Base-by-base conservation (phyloP, 1,140 invertebrate species). In the Drosophila tristis region DNA sequence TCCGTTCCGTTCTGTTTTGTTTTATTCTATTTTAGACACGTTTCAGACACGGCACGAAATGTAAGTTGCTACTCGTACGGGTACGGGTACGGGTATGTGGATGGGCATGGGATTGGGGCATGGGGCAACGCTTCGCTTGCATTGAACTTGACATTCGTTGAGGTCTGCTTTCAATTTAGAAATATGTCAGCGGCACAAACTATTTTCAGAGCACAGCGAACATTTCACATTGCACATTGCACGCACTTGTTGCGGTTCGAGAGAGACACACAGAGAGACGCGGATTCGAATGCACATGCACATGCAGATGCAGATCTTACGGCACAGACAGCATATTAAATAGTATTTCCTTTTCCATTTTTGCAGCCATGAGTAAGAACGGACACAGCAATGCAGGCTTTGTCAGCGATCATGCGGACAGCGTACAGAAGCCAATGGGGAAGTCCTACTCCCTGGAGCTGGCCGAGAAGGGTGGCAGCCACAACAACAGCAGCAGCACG, bases 371-470 rank as follows among this genome's bases (percentile, higher is more conserved):
- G 90, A 91, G 70, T 74, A 90, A 86, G 75, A 92, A 91, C 89
- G 91, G 91, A 16, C 90, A 91, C 70, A 90, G 42, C 60, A 92
- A 92, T 85, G 59, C 90, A 13, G 91, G 74, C 42, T 92, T 79
- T 59, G 78, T 91, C 66, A 66, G 62, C 66, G 90, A 91, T 57
- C 74, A 74, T 76, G 71, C 81, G 56, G 90, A 90, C 74, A 87
- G 76, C 31, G 43, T 64, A 16, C 77, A 79, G 43, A 80, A 86
- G 47, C 56, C 73, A 48, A 62, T 54, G 20, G 45, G 62, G 43
- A 73, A 79, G 20, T 72, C 72, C 47, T 92, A 92, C 63, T 86
- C 91, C 7, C 64, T 94, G 35, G 93, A 94, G 79, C 78, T 93
- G 20, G 81, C 87, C 4, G 91, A 93, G 92, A 85, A 93, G 93